phyloP scores from a whole-genome alignment of 1,140 invertebrate genomes.

The Listronotus bonariensis region DNA sequence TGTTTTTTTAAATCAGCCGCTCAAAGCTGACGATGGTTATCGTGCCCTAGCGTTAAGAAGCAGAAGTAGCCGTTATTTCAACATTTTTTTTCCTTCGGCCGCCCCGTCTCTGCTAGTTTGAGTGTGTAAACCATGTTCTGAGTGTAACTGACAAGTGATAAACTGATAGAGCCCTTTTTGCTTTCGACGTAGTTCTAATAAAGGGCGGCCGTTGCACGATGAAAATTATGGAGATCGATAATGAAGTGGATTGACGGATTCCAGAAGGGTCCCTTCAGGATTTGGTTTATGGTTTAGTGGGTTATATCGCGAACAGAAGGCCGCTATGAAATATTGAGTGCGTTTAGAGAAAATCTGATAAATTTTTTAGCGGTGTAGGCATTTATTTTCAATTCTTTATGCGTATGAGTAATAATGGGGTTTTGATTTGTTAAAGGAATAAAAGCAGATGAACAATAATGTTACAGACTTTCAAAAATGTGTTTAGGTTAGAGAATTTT shows the following conservation, averaged over 20 bases:
- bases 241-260: slow-evolving; percentile 29
- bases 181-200: slow-evolving; percentile 30
- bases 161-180: slow-evolving; percentile 30
- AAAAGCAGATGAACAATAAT: too few species aligned
- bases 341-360: background rate
- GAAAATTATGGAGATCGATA: slow-evolving; percentile 29
- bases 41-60: too few species aligned
- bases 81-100: too few species aligned
- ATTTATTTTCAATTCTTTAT: too few species aligned
- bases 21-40: too few species aligned
- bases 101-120: background rate
- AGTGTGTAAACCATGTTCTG: slow-evolving; percentile 19
- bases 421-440: too few species aligned
- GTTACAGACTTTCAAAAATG: too few species aligned
- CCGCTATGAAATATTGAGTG: slow-evolving; percentile 16
- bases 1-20: too few species aligned
- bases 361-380: too few species aligned
- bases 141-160: slow-evolving; percentile 30
- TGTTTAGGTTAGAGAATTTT: too few species aligned
- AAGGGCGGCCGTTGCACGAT: slow-evolving; percentile 18
- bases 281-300: slow-evolving; percentile 28
- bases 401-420: too few species aligned
- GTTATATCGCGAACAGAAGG: slow-evolving; percentile 26
- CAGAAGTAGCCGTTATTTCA: too few species aligned
- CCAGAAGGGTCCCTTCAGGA: slow-evolving; percentile 13